phyloP scores from a whole-genome alignment of 2,113 vertebrate species.

The Plecturocebus donacophilus region DNA sequence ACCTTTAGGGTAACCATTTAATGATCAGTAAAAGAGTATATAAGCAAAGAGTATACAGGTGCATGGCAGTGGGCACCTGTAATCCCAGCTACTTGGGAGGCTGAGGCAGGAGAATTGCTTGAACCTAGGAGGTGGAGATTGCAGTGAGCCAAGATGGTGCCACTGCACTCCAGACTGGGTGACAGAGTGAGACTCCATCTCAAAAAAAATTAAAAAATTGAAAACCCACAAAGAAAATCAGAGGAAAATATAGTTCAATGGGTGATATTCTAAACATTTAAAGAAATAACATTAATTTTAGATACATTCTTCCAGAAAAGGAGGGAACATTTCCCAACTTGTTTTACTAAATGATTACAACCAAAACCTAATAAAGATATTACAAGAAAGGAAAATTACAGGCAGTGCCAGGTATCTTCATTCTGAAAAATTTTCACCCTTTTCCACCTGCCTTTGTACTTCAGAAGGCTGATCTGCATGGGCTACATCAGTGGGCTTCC shows the following conservation, averaged over 20 bases:
- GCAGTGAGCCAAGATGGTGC: no score
- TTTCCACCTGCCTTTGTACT: background rate
- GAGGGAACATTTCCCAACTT: background rate
- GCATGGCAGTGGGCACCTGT: no score
- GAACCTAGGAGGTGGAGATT: no score
- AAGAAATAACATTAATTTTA: background rate
- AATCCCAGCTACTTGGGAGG: no score
- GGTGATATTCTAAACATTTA: background rate
- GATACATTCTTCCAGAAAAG: background rate
- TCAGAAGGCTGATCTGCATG: background rate
- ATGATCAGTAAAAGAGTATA: background rate
- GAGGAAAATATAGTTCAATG: background rate
- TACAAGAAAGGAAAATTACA: background rate
- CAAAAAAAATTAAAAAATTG: no score
- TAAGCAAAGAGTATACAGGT: no score
- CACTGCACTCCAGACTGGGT: no score
- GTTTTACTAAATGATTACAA: background rate
- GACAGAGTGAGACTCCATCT: no score
- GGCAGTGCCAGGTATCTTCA: background rate
- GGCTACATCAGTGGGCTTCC: background rate
- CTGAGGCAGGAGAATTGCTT: no score
- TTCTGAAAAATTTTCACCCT: background rate
- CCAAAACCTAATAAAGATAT: background rate
- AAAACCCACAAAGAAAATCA: background rate
- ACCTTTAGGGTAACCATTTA: slow-evolving; percentile 14